phyloP scores from a whole-genome alignment of 2,888 invertebrate genomes.

The Apeira syringaria region DNA sequence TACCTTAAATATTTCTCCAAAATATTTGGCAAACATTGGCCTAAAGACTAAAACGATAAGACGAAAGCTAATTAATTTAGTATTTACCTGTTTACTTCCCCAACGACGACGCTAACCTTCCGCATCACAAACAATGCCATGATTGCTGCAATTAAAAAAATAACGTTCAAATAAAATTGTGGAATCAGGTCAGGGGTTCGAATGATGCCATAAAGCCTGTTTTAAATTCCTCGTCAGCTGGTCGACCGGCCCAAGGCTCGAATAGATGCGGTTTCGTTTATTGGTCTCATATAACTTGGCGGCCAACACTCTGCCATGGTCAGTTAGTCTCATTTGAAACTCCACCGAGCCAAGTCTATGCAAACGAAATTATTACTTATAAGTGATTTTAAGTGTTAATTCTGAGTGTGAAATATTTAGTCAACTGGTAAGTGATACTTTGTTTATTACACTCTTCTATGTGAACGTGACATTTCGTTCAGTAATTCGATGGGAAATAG shows the following conservation, averaged over 20 bases:
- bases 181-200: constrained; percentile 67
- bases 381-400: neutral
- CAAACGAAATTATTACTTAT: too few species aligned
- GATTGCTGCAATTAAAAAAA: constrained; percentile 54
- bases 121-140: constrained; percentile 34
- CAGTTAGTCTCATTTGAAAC: constrained; percentile 79
- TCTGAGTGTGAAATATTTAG: too few species aligned
- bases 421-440: too few species aligned
- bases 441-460: too few species aligned
- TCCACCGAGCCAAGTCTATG: constrained; percentile 67
- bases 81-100: too few species aligned
- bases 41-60: too few species aligned
- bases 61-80: too few species aligned
- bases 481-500: too few species aligned
- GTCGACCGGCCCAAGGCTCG: constrained; percentile 44
- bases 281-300: constrained; percentile 78
- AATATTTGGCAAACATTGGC: too few species aligned
- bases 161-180: constrained; percentile 44
- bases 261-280: constrained; percentile 81
- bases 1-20: too few species aligned
- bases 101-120: constrained; percentile 13
- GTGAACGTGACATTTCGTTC: too few species aligned
- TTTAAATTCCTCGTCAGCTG: constrained; percentile 76
- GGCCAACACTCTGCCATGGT: constrained; percentile 47
- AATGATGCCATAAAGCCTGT: constrained; percentile 71